A percentile compares a stretch with the other conserved stretches of the same genome.
Conservation (phyloP, 2,797 vertebrate species). For the Pangasius mekongensis region DNA sequence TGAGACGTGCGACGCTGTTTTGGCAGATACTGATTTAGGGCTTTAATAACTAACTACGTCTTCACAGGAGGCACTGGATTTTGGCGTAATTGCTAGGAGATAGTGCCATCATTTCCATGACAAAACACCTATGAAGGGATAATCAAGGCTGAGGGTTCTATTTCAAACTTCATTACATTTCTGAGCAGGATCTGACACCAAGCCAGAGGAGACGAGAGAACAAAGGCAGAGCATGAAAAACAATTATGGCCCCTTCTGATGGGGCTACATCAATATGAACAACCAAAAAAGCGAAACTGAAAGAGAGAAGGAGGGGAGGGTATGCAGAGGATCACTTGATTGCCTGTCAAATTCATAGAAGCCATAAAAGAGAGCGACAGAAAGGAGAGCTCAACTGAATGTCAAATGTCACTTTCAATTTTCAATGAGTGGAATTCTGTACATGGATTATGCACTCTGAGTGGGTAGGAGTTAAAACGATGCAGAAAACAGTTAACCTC, state of each 20-base stretch:
- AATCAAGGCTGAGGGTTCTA: constrained; percentile 72
- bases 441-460: constrained; percentile 66
- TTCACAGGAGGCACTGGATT: constrained; percentile 60
- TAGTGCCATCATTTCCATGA: constrained; percentile 69
- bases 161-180: constrained; percentile 81
- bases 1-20: constrained; percentile 2
- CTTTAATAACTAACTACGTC: constrained; percentile 23
- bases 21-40: constrained; percentile 30
- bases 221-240: constrained; percentile 59
- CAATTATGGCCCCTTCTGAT: constrained; percentile 66
- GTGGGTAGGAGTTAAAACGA: constrained; percentile 63
- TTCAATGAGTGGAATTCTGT: constrained; percentile 59
- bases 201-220: constrained; percentile 58
- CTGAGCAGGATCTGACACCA: constrained; percentile 73
- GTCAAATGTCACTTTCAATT: constrained; percentile 62
- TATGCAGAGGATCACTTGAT: constrained; percentile 52
- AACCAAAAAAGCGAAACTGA: constrained; percentile 55
- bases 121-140: constrained; percentile 68
- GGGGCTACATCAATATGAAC: constrained; percentile 69
- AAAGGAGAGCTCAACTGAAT: constrained; percentile 55
- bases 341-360: constrained; percentile 47
- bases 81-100: constrained; percentile 67
- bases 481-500: constrained; percentile 88
- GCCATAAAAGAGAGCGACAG: constrained; percentile 27
- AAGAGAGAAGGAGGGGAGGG: constrained; percentile 17